A percentile compares a stretch with the other conserved stretches of the same genome.
Conservation (phyloP, 1,140 invertebrate species). For the Lordiphosa clarofinis region DNA sequence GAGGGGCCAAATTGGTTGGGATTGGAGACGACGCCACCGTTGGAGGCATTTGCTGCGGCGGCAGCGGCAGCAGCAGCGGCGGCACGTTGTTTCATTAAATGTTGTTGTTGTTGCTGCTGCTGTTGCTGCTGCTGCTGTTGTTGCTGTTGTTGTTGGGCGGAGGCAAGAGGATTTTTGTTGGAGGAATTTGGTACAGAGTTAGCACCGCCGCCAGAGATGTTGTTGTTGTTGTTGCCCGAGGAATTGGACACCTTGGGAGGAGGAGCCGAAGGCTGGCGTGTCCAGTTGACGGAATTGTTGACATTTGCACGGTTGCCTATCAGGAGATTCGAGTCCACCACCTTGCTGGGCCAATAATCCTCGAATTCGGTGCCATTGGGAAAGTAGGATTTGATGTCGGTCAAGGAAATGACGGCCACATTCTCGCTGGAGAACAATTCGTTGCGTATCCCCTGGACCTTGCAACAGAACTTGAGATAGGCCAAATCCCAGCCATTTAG, state of each 20-base stretch:
- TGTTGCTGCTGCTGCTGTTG: conserved; percentile 71
- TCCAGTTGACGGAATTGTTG: conserved; percentile 83
- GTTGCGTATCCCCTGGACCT: conserved; percentile 94
- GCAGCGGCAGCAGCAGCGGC: conserved; percentile 37
- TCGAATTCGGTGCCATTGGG: conserved; percentile 93
- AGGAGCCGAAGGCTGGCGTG: conserved; percentile 81
- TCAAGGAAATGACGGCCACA: conserved; percentile 92
- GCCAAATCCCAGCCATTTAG: conserved; percentile 94
- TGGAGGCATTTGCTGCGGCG: conserved; percentile 30
- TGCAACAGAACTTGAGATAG: conserved; percentile 96
- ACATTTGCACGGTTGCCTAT: conserved; percentile 82
- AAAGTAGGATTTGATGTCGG: conserved; percentile 94
- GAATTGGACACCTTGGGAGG: conserved; percentile 61
- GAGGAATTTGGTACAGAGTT: not conserved
- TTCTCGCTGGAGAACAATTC: conserved; percentile 94
- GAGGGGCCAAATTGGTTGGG: conserved; percentile 37
- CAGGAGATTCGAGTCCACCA: conserved; percentile 87
- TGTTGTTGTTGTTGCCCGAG: conserved; percentile 18
- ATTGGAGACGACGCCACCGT: conserved; percentile 44
- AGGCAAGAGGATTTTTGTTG: conserved; percentile 56
- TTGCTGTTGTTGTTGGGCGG: conserved; percentile 60
- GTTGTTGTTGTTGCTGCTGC: conserved; percentile 71
- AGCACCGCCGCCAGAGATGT: not conserved
- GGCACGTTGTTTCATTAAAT: conserved; percentile 58
- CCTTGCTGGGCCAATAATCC: conserved; percentile 94